Base-by-base conservation (phyloP, 2,888 invertebrate species). In the Pteria penguin region DNA sequence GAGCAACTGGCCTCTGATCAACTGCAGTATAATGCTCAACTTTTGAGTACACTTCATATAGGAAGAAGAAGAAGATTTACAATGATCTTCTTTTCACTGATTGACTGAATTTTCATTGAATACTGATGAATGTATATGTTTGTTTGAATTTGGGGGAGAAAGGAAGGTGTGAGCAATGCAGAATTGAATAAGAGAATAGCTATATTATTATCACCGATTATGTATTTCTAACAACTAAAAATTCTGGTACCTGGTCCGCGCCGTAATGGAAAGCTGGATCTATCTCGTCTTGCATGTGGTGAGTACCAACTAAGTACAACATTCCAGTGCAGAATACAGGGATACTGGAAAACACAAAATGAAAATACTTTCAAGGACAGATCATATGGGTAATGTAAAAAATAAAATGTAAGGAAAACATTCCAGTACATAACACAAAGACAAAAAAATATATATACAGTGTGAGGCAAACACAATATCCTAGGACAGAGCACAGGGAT, bases 261-360 rank as follows among this genome's bases (percentile, higher is more conserved):
- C 95, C 95, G 89, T 95, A 95, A 86, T 96, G 95, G 87, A 97
- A 95, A 88, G 96, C 95, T 0, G 96, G 96, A 90, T 95, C 89
- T 26, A 94, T 93, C 73, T 95, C 94, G 65, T 84, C 79, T 45
- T 83, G 78, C 66, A 86, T 75, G 58, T 82, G 94, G 94, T 36
- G 94, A 93, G 18, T 94, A 91, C 81, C 93, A 88, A 27, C 92
- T 24, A 94, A 90, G 79, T 96, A 93, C 76, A 97, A 92, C 18
- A 95, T 91, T 0, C 93, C 93, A 0, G 95, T 94, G 87, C 96
- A 93, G 5, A 96, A 88, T 0, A 94, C 92, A 0, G 97, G 96
- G 4, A 45, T 31, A 4, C 72, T 58, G 52, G 14, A 36, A 62
- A 29, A 62, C n/a, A 27, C 31, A 52, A 54, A 22, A 32, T 2